Evolutionary conservation across 2,888 invertebrate genomes (phyloP), one percentile per base, ranked within the genome.

Genomic region (Baronia brevicornis): DNA sequence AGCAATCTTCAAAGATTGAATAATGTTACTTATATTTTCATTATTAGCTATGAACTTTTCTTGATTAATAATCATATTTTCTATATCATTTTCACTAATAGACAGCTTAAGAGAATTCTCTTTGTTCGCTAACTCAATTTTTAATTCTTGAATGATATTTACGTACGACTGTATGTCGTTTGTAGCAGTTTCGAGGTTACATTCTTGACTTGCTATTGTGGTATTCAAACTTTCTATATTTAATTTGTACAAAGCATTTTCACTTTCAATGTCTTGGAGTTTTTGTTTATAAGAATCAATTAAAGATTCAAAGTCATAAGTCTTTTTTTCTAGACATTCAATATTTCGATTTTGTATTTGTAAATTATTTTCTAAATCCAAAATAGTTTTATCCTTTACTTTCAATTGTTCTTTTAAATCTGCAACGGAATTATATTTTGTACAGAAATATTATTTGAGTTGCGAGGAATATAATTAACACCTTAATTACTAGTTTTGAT

Each of bases 11-110:
- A 80, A 60, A 2, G 61, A 64, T n/a, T 62, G 46, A 33, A 79
- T 65, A 12, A 82, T 61, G 37, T 75, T 75, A 48, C 51, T 65
- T 29, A 84, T 63, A 39, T 79, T 79, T 44, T 80, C 80, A 44
- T 79, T 77, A 42, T 72, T 80, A 6, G 72, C 61, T 27, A 74
- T 58, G 35, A 71, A 54, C 31, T 61, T 61, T 30, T 77, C 64
- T 61, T 82, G 82, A 34, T 64, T 73, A 1, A 57, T 49, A 29
- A 78, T 59, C 62, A 80, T 65, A 30, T 36, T 51, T 44, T 73
- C 69, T 33, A 79, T 41, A 15, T 58, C 35, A 24, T 36, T 48
- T 12, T 74, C 69, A 37, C 44, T 54, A 11, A 71, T 47, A 32
- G 48, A 45, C 4, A 59, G 22, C 30, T 48, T 51, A 1, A 46